Conservation (phyloP, 2,113 vertebrate species). For the Ia io region DNA sequence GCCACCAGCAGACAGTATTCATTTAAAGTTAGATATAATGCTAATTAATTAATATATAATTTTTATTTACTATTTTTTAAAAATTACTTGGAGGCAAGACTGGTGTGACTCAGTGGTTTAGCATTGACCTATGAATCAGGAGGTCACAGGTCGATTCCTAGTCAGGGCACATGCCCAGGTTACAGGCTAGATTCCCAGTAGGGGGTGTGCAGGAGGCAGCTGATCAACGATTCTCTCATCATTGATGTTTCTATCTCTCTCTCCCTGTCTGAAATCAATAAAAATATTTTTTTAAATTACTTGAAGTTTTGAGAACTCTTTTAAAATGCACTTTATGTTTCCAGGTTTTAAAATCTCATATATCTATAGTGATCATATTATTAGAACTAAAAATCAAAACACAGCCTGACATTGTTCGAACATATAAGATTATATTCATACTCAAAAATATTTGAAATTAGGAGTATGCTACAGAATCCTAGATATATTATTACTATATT, state of each 20-base stretch:
- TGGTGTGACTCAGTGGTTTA: too few relatives aligned
- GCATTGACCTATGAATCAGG: too few relatives aligned
- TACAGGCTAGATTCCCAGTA: too few relatives aligned
- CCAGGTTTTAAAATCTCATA: neutral
- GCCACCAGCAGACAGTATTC: neutral
- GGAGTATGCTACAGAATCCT: neutral
- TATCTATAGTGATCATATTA: neutral
- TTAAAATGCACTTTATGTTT: neutral
- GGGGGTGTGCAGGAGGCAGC: too few relatives aligned
- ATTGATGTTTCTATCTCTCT: too few relatives aligned
- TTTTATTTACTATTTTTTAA: neutral
- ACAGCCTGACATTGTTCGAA: neutral
- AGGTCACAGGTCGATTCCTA: too few relatives aligned
- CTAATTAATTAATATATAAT: neutral
- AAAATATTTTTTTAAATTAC: neutral
- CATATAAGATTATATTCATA: neutral
- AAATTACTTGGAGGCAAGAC: too few relatives aligned
- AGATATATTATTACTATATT: neutral
- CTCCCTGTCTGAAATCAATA: too few relatives aligned
- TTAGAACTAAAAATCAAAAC: constrained; percentile 2
- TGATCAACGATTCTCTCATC: too few relatives aligned
- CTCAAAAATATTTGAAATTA: constrained; percentile 26
- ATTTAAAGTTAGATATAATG: neutral
- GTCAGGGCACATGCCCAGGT: too few relatives aligned
- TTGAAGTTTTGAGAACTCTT: neutral